phyloP scores from a whole-genome alignment of 2,888 invertebrate genomes.

The Acleris emargana region DNA sequence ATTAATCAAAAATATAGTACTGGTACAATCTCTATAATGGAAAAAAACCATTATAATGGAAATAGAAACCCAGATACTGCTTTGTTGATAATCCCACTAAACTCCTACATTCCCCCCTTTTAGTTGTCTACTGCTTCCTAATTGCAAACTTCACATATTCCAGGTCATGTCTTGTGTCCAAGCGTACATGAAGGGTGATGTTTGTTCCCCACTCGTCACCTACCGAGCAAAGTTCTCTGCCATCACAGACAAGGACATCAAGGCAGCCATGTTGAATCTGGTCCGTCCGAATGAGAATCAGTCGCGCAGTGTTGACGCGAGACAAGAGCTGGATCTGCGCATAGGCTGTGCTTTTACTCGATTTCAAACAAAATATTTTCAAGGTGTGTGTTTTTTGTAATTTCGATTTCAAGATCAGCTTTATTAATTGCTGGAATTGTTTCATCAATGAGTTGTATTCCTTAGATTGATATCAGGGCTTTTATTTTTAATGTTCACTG shows the following conservation, averaged over 20 bases:
- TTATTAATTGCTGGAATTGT: no score
- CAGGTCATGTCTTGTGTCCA: slow-evolving; percentile 90
- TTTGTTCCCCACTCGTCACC: slow-evolving; percentile 85
- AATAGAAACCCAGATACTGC: no score
- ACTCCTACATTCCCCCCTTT: no score
- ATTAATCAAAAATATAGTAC: no score
- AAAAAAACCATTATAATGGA: no score
- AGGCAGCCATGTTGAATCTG: slow-evolving; percentile 93
- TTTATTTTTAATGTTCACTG: no score
- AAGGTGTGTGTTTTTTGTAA: slow-evolving; percentile 77
- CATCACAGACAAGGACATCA: slow-evolving; percentile 98
- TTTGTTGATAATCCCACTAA: no score
- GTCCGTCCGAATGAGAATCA: slow-evolving; percentile 97
- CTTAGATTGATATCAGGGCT: no score
- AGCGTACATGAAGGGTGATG: slow-evolving; percentile 87
- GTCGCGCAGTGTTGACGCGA: slow-evolving; percentile 96
- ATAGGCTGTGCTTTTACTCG: slow-evolving; percentile 99
- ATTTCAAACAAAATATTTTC: slow-evolving; percentile 99
- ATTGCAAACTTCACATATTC: slow-evolving; percentile 17
- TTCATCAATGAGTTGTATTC: no score
- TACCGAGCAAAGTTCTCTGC: slow-evolving; percentile 98
- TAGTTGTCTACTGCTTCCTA: no score
- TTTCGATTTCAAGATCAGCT: no score
- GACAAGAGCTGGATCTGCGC: slow-evolving; percentile 98
- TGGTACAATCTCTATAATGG: no score